These are phyloP conservation scores for Yponomeuta cagnagella DNA, from an alignment of 2,888 invertebrate genomes.

Conservation along the genomic window DNA sequence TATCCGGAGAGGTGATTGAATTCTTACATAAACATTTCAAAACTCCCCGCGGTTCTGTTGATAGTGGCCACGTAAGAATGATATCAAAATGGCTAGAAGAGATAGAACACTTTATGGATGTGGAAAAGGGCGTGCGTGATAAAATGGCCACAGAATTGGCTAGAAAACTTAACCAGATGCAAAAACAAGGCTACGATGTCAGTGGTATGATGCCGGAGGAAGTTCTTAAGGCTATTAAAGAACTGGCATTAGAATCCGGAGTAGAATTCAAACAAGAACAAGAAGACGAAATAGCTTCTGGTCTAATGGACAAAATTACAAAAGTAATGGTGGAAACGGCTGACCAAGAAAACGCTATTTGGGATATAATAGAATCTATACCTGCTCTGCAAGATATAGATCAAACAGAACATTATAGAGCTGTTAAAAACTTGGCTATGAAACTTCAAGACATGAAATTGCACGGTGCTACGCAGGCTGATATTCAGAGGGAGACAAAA, in stretches of 20 bases:
- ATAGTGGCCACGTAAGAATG: not conserved
- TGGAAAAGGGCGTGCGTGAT: not conserved
- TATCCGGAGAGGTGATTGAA: not conserved
- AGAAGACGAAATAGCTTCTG: not conserved
- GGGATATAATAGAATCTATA: slow-evolving; percentile 14
- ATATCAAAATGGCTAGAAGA: not conserved
- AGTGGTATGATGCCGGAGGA: not conserved
- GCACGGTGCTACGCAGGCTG: slow-evolving; percentile 20
- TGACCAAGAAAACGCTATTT: slow-evolving; percentile 25
- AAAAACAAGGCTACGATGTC: not conserved
- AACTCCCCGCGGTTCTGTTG: not conserved
- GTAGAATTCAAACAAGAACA: not conserved
- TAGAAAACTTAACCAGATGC: not conserved
- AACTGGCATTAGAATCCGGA: not conserved
- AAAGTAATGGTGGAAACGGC: slow-evolving; percentile 8
- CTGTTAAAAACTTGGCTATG: not conserved
- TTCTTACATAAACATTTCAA: not conserved
- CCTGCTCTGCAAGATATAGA: slow-evolving; percentile 21
- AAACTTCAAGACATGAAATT: not conserved
- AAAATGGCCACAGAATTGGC: not conserved
- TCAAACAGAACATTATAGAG: not conserved
- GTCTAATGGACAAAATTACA: not conserved
- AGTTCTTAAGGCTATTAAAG: not conserved
- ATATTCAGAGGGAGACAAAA: slow-evolving; percentile 24
- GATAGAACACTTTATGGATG: not conserved